Percentiles rank a stretch among this genome's conserved stretches.
These are phyloP conservation scores for Tridacna crocea DNA, from an alignment of 2,888 invertebrate genomes.

Conservation along the genomic window DNA sequence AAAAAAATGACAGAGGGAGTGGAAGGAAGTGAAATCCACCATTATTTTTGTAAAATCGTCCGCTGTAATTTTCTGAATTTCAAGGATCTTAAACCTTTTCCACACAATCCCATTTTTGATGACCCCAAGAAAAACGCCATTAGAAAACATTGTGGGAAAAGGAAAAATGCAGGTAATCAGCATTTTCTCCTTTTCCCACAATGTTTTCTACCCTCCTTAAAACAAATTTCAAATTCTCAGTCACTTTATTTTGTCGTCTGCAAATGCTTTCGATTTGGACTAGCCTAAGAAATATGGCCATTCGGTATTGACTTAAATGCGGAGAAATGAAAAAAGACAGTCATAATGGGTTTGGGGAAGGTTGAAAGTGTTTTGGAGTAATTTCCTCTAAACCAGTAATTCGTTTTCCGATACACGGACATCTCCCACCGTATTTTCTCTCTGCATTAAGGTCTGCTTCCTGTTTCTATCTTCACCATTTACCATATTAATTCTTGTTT, in stretches of 20 bases:
- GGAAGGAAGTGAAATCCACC: too few relatives aligned
- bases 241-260: background rate
- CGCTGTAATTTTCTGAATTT: too few relatives aligned
- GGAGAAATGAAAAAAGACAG: too few relatives aligned
- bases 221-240: background rate
- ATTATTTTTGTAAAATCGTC: too few relatives aligned
- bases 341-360: too few relatives aligned
- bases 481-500: too few relatives aligned
- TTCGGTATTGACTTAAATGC: too few relatives aligned
- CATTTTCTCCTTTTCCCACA: constrained; percentile 1
- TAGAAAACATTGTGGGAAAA: background rate
- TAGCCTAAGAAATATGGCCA: too few relatives aligned
- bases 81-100: too few relatives aligned
- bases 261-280: background rate
- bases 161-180: background rate
- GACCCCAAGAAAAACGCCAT: background rate
- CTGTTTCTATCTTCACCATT: background rate
- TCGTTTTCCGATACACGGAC: constrained; percentile 3
- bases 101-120: too few relatives aligned
- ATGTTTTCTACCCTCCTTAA: background rate
- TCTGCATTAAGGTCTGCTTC: background rate
- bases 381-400: background rate
- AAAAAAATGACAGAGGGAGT: too few relatives aligned
- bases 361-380: too few relatives aligned
- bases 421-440: background rate